Conservation (phyloP, 2,888 invertebrate genomes). For the Aspidiotus rigidus region DNA sequence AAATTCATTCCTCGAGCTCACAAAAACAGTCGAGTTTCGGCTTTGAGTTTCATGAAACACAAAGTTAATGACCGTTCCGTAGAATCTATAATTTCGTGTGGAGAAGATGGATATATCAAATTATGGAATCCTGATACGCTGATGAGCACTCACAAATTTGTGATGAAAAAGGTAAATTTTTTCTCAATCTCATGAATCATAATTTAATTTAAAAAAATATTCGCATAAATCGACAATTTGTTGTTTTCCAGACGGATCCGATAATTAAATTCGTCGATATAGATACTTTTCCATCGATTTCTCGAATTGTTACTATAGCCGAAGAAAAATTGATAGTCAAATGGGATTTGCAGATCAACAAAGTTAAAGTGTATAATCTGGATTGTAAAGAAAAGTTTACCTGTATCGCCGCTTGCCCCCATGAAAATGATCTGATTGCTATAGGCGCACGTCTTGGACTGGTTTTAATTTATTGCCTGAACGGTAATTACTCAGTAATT, state of each 20-base stretch:
- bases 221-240: neutral
- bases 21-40: slow-evolving; percentile 45
- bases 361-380: slow-evolving; percentile 40
- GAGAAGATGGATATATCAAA: slow-evolving; percentile 55
- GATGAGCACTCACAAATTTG: slow-evolving; percentile 43
- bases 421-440: slow-evolving; percentile 49
- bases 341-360: slow-evolving; percentile 45
- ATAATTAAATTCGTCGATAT: slow-evolving; percentile 21
- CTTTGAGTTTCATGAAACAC: slow-evolving; percentile 47
- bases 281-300: slow-evolving; percentile 31
- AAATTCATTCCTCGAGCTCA: slow-evolving; percentile 42
- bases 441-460: slow-evolving; percentile 51
- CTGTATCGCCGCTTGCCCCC: slow-evolving; percentile 52
- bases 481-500: slow-evolving; percentile 42
- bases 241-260: neutral
- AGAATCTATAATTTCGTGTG: slow-evolving; percentile 48
- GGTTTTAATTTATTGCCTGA: slow-evolving; percentile 46
- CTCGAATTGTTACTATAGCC: slow-evolving; percentile 46
- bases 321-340: slow-evolving; percentile 45
- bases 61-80: slow-evolving; percentile 38
- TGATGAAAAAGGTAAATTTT: slow-evolving; percentile 44
- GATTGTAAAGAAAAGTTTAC: slow-evolving; percentile 47
- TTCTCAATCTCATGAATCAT: neutral
- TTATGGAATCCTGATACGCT: slow-evolving; percentile 49
- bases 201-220: neutral